Conservation (phyloP, 2,888 invertebrate genomes). For the Lycocerus yunnanus region DNA sequence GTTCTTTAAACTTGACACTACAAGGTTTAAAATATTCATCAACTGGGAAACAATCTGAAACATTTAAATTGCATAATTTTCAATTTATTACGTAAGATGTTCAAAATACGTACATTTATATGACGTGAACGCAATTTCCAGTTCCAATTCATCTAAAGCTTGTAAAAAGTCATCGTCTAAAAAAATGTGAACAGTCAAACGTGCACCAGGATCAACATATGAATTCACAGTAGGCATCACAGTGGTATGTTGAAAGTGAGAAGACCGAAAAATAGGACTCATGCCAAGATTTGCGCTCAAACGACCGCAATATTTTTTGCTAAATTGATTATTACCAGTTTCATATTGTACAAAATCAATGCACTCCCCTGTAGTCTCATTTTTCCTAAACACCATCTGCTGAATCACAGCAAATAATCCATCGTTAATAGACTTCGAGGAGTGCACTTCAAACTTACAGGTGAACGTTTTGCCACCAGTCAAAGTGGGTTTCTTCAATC, state of each 20-base stretch:
- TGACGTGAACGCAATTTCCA: conserved; percentile 57
- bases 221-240: conserved; percentile 35
- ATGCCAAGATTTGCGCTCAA: conserved; percentile 44
- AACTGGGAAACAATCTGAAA: conserved; percentile 8
- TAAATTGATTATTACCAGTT: conserved; percentile 43
- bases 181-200: conserved; percentile 55
- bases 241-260: conserved; percentile 24
- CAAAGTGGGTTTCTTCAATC: conserved; percentile 40
- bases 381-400: conserved; percentile 54
- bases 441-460: conserved; percentile 50
- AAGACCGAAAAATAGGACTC: conserved; percentile 36
- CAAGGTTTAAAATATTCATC: conserved; percentile 37
- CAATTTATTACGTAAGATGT: background rate
- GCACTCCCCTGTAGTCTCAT: conserved; percentile 51
- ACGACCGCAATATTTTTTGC: conserved; percentile 50
- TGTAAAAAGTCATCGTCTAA: conserved; percentile 48
- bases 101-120: conserved; percentile 50
- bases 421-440: conserved; percentile 29
- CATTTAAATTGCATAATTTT: background rate
- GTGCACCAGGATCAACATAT: conserved; percentile 45
- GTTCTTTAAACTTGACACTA: conserved; percentile 30
- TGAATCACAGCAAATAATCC: conserved; percentile 61
- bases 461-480: conserved; percentile 42
- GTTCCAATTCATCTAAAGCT: conserved; percentile 45
- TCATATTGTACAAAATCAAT: conserved; percentile 57